Base-by-base conservation (phyloP, 64 coral and sea anemone species). In the Pachyseris speciosa region DNA sequence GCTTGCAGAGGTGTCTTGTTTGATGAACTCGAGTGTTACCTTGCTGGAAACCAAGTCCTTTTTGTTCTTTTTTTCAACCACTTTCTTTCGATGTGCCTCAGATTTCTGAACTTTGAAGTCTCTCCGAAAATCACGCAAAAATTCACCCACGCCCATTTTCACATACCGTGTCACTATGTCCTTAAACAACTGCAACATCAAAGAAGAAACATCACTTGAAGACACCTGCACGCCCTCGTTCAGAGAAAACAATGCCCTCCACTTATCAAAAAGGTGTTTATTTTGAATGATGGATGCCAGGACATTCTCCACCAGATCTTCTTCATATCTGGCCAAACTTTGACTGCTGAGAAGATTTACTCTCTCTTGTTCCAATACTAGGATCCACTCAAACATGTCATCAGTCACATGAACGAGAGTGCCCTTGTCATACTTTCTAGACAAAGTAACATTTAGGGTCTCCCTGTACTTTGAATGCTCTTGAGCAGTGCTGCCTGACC, bases 21-120 rank as follows among this genome's bases (percentile, higher is more conserved):
- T 59, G 25, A 87, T 71, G 27, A 19, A 45, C 48, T 71, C 25
- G 24, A 72, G 12, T 31, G 66, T 50, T 11, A 88, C 86, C 37
- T 88, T 88, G 22, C 31, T 74, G 36, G 44, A n/a, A n/a, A 8
- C 36, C 15, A 58, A 30, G 12, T 75, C 69, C 4, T 52, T 51
- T 42, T 88, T 88, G 33, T 74, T 66, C 26, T 66, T 27, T 24
- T 26, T 91, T 50, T 91, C 76, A 3, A 52, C 20, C 29, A 92
- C 89, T 74, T 64, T 84, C 37, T 92, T 92, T 29, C 67, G 10
- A 22, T 84, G 89, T 74, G 89, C 89, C 28, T 92, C 89, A 8
- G 89, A 78, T 33, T 77, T 77, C 37, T 89, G 50, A 0, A 78
- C n/a, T n/a, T 89, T 43, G 28, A 58, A 78, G 36, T 89, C 87